Conservation (phyloP, 2,797 vertebrate genomes). For the Rhincodon typus region DNA sequence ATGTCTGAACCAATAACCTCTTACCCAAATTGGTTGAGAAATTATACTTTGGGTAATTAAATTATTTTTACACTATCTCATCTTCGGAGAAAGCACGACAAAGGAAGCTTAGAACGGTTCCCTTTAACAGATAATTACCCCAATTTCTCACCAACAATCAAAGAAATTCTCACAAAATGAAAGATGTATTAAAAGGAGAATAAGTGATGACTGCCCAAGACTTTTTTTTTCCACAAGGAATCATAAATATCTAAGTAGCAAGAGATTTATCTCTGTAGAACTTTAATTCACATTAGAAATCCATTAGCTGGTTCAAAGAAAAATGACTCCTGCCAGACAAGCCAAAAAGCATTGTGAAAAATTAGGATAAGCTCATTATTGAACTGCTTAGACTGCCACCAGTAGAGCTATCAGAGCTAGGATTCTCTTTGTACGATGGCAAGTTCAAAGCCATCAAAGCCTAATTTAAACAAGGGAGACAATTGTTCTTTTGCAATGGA, state of each 20-base stretch:
- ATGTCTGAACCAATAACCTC: not conserved
- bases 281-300: slow-evolving; percentile 52
- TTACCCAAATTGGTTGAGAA: not conserved
- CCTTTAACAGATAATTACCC: not conserved
- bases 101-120: not conserved
- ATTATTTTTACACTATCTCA: not conserved
- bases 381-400: not conserved
- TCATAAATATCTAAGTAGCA: slow-evolving; percentile 50
- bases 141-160: not conserved
- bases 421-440: not conserved
- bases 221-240: slow-evolving; percentile 40
- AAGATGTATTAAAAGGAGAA: not conserved
- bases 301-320: slow-evolving; percentile 52
- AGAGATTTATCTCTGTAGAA: slow-evolving; percentile 52
- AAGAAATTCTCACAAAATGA: not conserved
- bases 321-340: slow-evolving; percentile 40
- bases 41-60: not conserved
- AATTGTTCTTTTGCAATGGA: not conserved
- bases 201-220: not conserved
- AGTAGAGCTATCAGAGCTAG: not conserved
- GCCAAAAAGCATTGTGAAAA: slow-evolving; percentile 41
- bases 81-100: not conserved
- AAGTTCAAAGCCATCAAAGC: not conserved
- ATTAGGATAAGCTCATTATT: slow-evolving; percentile 38
- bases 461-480: not conserved